These are phyloP conservation scores for Chirona hameri DNA, from an alignment of 2,888 invertebrate genomes.

Conservation along the genomic window DNA sequence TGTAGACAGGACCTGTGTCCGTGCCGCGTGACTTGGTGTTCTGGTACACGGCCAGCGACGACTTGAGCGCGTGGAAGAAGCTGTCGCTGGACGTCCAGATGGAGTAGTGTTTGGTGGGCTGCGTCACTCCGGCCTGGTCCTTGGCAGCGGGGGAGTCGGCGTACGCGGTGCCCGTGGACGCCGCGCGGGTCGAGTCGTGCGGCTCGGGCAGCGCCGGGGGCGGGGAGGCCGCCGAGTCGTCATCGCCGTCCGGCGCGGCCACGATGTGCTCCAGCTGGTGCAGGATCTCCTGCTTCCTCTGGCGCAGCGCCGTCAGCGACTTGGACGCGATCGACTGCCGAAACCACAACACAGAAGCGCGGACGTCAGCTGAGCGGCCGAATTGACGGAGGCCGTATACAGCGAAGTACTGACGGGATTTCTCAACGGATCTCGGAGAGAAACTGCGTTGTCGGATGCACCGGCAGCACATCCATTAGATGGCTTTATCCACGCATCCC, in stretches of 20 bases:
- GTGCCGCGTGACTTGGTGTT: slow-evolving; percentile 23
- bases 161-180: background rate
- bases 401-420: too few species aligned
- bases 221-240: background rate
- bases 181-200: background rate
- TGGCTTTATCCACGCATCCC: too few species aligned
- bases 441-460: too few species aligned
- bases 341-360: background rate
- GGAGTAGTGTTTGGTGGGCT: slow-evolving; percentile 41
- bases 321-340: slow-evolving; percentile 39
- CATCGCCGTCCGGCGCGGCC: slow-evolving; percentile 41
- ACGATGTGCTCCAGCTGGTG: slow-evolving; percentile 58
- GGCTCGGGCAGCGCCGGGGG: background rate
- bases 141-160: background rate
- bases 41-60: slow-evolving; percentile 2
- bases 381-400: too few species aligned
- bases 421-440: too few species aligned
- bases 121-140: background rate
- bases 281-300: slow-evolving; percentile 60
- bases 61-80: slow-evolving; percentile 40
- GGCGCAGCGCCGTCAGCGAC: slow-evolving; percentile 56
- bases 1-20: background rate
- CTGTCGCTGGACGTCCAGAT: slow-evolving; percentile 43
- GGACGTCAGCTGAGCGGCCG: too few species aligned
- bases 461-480: too few species aligned